Percentiles rank a stretch among this genome's conserved stretches.
Evolutionary conservation across 2,113 vertebrate species (phyloP).

Genomic region (Fregata magnificens): DNA sequence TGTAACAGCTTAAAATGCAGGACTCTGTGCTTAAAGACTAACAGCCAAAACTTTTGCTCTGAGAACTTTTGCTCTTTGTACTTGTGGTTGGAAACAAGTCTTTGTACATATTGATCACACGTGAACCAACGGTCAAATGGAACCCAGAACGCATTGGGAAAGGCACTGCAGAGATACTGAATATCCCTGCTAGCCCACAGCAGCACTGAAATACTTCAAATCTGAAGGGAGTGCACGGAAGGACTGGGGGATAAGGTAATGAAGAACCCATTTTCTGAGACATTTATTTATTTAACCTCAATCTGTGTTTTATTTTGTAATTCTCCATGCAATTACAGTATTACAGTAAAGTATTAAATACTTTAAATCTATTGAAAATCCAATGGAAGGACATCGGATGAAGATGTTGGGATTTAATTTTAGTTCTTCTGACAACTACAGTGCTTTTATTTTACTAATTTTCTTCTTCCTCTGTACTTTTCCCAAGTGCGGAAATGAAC

Average conservation of each 20-base stretch:
- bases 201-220: not conserved
- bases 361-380: not conserved
- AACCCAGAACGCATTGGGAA: not conserved
- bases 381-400: not conserved
- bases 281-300: not conserved
- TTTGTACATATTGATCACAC: not conserved
- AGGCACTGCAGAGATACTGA: not conserved
- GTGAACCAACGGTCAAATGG: not conserved
- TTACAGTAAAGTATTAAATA: not conserved
- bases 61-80: not conserved
- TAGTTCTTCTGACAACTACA: not conserved
- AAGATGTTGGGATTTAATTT: not conserved
- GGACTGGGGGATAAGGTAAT: not conserved
- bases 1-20: not conserved
- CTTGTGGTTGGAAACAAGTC: not conserved
- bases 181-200: not conserved
- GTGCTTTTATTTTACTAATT: not conserved
- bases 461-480: not conserved
- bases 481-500: constrained; percentile 30
- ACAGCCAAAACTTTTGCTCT: not conserved
- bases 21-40: not conserved
- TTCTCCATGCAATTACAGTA: not conserved
- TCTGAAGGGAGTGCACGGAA: not conserved
- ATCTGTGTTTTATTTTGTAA: not conserved
- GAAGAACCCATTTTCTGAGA: not conserved